Evolutionary conservation across 2,888 invertebrate genomes (phyloP), one percentile per base, ranked within the genome.

Genomic region (Drosophila koepferae): DNA sequence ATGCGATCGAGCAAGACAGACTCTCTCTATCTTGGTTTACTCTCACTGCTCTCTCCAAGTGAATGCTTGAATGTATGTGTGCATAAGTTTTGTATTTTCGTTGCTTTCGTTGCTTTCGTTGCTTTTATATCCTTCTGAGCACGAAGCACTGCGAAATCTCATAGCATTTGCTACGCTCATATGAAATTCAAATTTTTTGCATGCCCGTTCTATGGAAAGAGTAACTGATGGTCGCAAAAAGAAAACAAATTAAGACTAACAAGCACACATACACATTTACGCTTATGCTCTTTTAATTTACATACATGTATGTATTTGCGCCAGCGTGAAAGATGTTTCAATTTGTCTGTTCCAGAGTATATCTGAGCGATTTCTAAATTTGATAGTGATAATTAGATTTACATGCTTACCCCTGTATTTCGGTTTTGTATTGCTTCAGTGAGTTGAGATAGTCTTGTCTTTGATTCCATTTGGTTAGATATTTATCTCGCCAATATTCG

Each of bases 401-500:
- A 9, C 9, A 9, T 40, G 60, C 84, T 82, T 75, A 93, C 92
- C 95, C 94, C 91, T 96, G 96, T 77, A 98, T 95, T 64, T 95
- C 95, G 0, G 97, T 97, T 43, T 94, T 94, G 90, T 94, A 98
- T 67, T 98, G 97, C 0, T 95, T 94, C 82, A 95, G 95, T 60
- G 94, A 94, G 90, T 98, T 98, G 9, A 98, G 92, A 65, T 94
- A 94, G 1, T 92, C 91, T 89, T 97, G 95, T 10, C 96, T 94
- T 62, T 95, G 94, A 18, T 92, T 90, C 96, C 96, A 97, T 40
- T 93, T 93, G 63, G 94, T 94, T 82, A 97, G 94, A 91, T 97
- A 98, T 54, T 95, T 94, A 28, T 95, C 95, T 14, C 94, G 94
- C 99, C 99, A 99, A 91, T 96, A 96, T 10, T 96, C 94, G 0